phyloP scores from a whole-genome alignment of 2,113 vertebrate genomes.

The Leptobrachium ailaonicum region DNA sequence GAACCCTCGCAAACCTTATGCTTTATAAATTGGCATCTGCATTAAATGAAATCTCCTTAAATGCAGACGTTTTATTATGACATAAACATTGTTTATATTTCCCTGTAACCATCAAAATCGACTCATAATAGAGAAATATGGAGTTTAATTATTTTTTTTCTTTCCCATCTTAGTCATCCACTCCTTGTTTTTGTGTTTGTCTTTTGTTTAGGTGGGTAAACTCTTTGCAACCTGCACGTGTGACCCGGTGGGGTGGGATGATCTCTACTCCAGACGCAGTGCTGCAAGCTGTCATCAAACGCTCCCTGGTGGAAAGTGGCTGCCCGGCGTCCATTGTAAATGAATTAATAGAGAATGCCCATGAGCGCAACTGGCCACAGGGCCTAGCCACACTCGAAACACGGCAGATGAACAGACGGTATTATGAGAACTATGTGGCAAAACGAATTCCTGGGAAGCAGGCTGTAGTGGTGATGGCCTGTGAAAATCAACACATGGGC shows the following conservation, averaged over 20 bases:
- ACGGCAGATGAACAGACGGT: slow-evolving; percentile 95
- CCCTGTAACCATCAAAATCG: too few relatives aligned
- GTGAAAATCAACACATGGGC: slow-evolving; percentile 97
- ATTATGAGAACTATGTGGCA: slow-evolving; percentile 98
- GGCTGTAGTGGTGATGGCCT: slow-evolving; percentile 97
- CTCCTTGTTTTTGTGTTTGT: not conserved
- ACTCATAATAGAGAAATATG: too few relatives aligned
- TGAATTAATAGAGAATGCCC: slow-evolving; percentile 95
- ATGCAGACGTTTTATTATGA: too few relatives aligned
- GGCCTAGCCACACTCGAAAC: slow-evolving; percentile 95
- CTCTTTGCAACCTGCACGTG: slow-evolving; percentile 93
- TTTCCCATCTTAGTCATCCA: too few relatives aligned
- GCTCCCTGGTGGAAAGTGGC: slow-evolving; percentile 94
- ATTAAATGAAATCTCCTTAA: too few relatives aligned
- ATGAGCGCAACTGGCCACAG: slow-evolving; percentile 96
- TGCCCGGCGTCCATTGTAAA: slow-evolving; percentile 93
- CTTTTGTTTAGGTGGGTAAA: slow-evolving; percentile 86
- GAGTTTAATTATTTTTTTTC: too few relatives aligned
- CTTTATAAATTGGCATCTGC: too few relatives aligned
- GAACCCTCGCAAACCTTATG: too few relatives aligned
- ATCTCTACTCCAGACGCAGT: slow-evolving; percentile 96
- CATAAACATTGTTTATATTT: too few relatives aligned
- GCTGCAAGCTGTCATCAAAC: slow-evolving; percentile 95
- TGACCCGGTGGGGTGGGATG: slow-evolving; percentile 97
- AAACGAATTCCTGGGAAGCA: slow-evolving; percentile 97